phyloP scores from a whole-genome alignment of 2,888 invertebrate species.

The Tipula unca region DNA sequence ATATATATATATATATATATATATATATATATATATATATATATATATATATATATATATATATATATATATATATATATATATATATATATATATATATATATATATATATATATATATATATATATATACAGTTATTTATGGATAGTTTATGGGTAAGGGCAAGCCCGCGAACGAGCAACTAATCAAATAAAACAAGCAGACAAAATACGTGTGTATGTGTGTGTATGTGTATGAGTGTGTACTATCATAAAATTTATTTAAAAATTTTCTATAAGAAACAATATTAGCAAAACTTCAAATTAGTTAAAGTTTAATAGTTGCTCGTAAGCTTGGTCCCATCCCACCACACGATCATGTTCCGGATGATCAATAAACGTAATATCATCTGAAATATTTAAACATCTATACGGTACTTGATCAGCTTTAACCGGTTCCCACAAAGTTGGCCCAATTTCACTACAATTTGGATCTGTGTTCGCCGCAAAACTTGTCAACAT shows the following conservation, averaged over 20 bases:
- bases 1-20: no score
- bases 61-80: no score
- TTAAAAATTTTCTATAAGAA: neutral
- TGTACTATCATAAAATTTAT: neutral
- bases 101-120: no score
- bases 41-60: no score
- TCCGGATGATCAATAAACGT: conserved; percentile 34
- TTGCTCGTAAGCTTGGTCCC: conserved; percentile 28
- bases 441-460: conserved; percentile 22
- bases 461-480: conserved; percentile 32
- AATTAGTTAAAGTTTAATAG: neutral
- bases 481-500: conserved; percentile 37
- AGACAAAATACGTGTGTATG: neutral
- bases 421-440: conserved; percentile 24
- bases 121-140: neutral
- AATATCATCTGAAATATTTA: conserved; percentile 33
- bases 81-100: no score
- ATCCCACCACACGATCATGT: conserved; percentile 32
- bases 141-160: neutral
- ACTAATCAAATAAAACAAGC: neutral
- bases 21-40: no score
- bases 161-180: neutral
- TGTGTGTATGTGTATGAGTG: neutral
- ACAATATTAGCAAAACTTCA: neutral
- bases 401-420: conserved; percentile 30